Evolutionary conservation across 2,888 invertebrate species (phyloP), one percentile per base, ranked within the genome.

Genomic region (Caenorhabditis afra): DNA sequence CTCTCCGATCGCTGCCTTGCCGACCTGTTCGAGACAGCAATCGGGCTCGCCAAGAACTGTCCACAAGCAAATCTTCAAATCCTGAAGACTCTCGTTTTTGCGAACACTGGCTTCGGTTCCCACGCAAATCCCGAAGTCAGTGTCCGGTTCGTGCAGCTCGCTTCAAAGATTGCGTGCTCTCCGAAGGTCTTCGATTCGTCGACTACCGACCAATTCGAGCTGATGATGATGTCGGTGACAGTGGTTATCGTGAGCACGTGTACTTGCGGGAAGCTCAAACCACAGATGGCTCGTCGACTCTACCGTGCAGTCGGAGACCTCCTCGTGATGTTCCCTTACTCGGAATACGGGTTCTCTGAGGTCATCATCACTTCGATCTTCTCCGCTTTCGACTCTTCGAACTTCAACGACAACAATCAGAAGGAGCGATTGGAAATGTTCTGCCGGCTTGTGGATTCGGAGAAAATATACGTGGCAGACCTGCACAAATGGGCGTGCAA

Each of bases 381-480:
- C 29, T 61, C 70, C 12, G 50, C 70, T 3, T 79, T 79, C 14
- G 74, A 73, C 0, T 53, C 65, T 1, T 1, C 57, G 4, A 14
- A 8, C 14, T 1, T 37, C 1, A n/a, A 45, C 5, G 65, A 64
- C 29, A 64, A 50, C 7, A 73, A 78, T 44, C 71, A 62, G 14
- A 73, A 62, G 20, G 66, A 78, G 10, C 66, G 75, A 7, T 52
- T 82, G 1, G 73, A 84, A 29, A 10, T 82, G n/a, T 41, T 81
- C 7, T 84, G 83, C 44, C 71, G 79, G 45, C 67, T 82, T 3
- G 66, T 59, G 0, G 80, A 84, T 18, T 57, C 58, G 8, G 49
- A 75, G n/a, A 64, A 53, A 11, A 37, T 44, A 3, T 79, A 61
- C 49, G 64, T 75, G 16, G 14, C 14, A 3, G 70, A 70, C n/a